Evolutionary conservation across 2,888 invertebrate genomes (phyloP).

Genomic region (Petrophora chlorosata): DNA sequence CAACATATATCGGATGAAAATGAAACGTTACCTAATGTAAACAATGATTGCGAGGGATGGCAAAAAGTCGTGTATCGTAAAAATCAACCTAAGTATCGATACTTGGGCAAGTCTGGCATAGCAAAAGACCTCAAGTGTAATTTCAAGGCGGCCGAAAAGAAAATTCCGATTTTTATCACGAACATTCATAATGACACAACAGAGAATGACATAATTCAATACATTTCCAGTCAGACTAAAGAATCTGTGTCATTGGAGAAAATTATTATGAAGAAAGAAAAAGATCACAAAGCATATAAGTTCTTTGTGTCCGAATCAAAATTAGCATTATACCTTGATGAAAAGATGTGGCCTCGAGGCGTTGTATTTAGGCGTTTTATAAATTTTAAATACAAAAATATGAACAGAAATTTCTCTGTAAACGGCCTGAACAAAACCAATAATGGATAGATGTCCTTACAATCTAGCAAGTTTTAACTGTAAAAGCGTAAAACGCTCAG

Average conservation of each 20-base stretch:
- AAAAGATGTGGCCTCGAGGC: too few species aligned
- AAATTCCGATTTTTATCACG: background rate
- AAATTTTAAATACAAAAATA: background rate
- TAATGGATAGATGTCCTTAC: background rate
- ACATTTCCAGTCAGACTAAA: background rate
- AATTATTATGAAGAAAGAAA: background rate
- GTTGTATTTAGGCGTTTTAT: too few species aligned
- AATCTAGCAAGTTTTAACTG: background rate
- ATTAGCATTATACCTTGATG: background rate
- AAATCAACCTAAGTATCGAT: background rate
- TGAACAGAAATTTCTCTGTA: background rate
- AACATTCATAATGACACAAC: background rate
- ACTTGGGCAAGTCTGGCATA: background rate
- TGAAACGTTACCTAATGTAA: too few species aligned
- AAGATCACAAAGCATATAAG: background rate
- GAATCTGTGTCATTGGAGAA: background rate
- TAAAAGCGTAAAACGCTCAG: background rate
- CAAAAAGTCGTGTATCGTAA: background rate
- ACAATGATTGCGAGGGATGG: too few species aligned
- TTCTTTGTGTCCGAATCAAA: background rate
- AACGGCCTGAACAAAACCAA: background rate
- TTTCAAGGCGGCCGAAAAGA: conserved; percentile 2
- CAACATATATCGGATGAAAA: too few species aligned
- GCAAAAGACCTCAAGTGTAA: background rate
- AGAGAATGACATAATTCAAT: background rate